Evolutionary conservation across 1,140 invertebrate genomes (phyloP).

Genomic region (Euwallacea similis): DNA sequence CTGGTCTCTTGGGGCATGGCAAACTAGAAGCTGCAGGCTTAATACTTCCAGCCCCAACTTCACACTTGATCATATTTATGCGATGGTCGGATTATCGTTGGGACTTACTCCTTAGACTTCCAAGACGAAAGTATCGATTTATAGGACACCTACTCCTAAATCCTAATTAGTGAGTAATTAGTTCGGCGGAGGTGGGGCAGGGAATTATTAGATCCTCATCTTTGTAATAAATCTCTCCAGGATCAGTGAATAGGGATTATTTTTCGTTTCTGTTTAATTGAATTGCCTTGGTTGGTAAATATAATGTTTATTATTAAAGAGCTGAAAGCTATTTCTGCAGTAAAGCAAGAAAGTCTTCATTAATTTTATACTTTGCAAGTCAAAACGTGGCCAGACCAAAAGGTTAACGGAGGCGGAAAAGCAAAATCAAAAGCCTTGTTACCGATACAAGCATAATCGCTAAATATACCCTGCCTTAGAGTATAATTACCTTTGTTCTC

Average conservation of each 20-base stretch:
- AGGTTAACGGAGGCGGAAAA: slow-evolving; percentile 23
- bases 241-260: slow-evolving; percentile 18
- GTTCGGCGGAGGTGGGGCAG: slow-evolving; percentile 35
- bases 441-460: slow-evolving; percentile 3
- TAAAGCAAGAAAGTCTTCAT: neutral
- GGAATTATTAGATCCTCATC: slow-evolving; percentile 7
- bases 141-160: slow-evolving; percentile 52
- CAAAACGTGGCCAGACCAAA: neutral
- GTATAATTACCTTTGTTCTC: slow-evolving; percentile 22
- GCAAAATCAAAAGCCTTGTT: slow-evolving; percentile 21
- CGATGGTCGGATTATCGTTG: slow-evolving; percentile 55
- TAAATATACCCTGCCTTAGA: slow-evolving; percentile 10
- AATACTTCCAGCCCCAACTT: slow-evolving; percentile 51
- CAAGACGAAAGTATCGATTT: slow-evolving; percentile 52
- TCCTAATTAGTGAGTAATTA: slow-evolving; percentile 49
- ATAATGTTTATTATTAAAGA: neutral
- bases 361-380: neutral
- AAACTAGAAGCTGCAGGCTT: slow-evolving; percentile 53
- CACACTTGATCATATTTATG: slow-evolving; percentile 59
- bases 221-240: slow-evolving; percentile 17
- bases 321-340: neutral
- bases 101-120: slow-evolving; percentile 45
- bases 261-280: slow-evolving; percentile 10
- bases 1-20: slow-evolving; percentile 43
- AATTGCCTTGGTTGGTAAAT: neutral